Conservation (phyloP, 2,797 vertebrate species). For the Poeciliopsis infans region DNA sequence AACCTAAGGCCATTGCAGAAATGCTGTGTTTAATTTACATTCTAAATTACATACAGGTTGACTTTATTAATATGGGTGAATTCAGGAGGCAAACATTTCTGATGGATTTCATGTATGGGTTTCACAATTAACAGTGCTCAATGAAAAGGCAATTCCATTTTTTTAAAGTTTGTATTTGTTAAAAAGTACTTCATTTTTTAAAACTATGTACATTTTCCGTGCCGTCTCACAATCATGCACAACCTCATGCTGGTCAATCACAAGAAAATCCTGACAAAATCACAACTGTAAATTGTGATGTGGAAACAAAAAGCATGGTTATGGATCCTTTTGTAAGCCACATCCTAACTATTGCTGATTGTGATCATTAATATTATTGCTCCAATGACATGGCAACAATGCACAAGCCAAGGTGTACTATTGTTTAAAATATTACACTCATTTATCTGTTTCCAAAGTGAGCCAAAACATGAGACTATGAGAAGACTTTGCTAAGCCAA, state of each 20-base stretch:
- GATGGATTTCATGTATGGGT: background rate
- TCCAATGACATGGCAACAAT: background rate
- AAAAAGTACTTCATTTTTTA: background rate
- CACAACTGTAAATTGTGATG: background rate
- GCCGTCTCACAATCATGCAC: background rate
- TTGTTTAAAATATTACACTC: slow-evolving; percentile 61
- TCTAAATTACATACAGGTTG: background rate
- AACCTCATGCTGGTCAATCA: background rate
- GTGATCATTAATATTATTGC: background rate
- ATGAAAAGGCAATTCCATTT: background rate
- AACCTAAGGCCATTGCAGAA: background rate
- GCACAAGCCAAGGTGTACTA: background rate
- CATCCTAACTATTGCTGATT: background rate
- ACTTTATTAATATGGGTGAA: background rate
- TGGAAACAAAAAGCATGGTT: background rate
- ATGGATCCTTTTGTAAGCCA: background rate
- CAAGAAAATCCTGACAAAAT: background rate
- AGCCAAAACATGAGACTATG: slow-evolving; percentile 43
- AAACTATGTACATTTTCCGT: background rate
- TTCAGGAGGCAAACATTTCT: background rate
- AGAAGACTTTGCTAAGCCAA: slow-evolving; percentile 50
- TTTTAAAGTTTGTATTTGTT: background rate
- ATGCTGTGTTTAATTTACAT: background rate
- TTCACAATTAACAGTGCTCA: background rate
- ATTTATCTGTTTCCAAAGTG: slow-evolving; percentile 50